phyloP scores from a whole-genome alignment of 2,113 vertebrate species.

The Xiphophorus maculatus region DNA sequence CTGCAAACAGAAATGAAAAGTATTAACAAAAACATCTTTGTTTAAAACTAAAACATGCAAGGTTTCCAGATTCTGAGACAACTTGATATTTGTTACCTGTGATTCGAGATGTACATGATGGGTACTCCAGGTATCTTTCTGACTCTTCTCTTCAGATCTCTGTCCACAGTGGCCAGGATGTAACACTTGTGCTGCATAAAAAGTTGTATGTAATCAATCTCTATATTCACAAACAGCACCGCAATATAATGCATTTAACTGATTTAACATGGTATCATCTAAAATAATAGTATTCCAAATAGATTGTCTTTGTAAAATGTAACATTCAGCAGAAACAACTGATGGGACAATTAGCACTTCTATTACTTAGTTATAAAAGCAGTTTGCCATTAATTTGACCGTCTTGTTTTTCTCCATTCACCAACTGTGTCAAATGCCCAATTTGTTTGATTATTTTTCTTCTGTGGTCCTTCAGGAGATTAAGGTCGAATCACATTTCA shows the following conservation, averaged over 20 bases:
- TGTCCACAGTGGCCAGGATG: conserved; percentile 97
- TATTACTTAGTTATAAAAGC: neutral
- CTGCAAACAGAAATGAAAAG: conserved; percentile 69
- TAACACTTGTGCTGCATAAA: conserved; percentile 95
- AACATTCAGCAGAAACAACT: neutral
- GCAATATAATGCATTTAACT: neutral
- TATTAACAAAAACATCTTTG: neutral
- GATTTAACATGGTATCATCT: neutral
- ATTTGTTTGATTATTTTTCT: too few relatives aligned
- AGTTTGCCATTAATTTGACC: neutral
- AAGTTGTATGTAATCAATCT: neutral
- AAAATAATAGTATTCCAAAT: too few relatives aligned
- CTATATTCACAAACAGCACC: neutral
- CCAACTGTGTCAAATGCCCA: too few relatives aligned
- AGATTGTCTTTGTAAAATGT: neutral
- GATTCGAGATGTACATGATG: conserved; percentile 99
- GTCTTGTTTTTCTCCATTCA: too few relatives aligned
- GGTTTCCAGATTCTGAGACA: neutral
- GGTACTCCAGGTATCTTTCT: conserved; percentile 97
- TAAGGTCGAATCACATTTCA: too few relatives aligned
- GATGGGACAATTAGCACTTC: neutral
- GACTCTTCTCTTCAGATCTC: conserved; percentile 94
- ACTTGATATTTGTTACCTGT: conserved; percentile 83
- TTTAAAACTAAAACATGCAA: neutral
- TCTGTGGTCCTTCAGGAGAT: too few relatives aligned